Evolutionary conservation across 30 jellyfish, hydroid and myxozoan genomes (phyloP), one percentile per base, ranked within the genome.

Genomic region (Hydractinia symbiolongicarpus): DNA sequence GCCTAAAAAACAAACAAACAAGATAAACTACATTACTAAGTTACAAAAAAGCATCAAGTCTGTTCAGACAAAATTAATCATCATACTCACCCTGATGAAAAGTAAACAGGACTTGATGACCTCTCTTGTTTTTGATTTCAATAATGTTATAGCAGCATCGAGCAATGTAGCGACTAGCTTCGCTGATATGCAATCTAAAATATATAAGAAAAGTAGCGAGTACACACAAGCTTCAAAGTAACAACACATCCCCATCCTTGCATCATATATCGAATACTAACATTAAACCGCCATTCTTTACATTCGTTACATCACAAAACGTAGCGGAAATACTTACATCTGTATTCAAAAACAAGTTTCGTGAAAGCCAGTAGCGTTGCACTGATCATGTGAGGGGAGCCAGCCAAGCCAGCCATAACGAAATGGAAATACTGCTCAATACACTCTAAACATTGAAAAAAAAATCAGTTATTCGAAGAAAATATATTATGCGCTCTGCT

Each of bases 341-440:
- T 73, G 82, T 91, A 91, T 51, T 83, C 93, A 40, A 61, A 69
- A 30, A 83, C 55, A 54, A 91, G 60, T 74, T 81, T 86, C 5
- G 95, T 89, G 50, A 91, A 83, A 4, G 98, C 88, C 77, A 86
- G 72, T 55, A 91, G 57, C n/a, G 98, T 86, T 40, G 95, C 96
- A 80, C 98, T 91, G 60, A 86, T 86, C 98, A 91, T 91, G 71
- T 91, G 95, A 44, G 95, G 84, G 0, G 98, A 86, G 55, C 93
- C 96, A 16, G 95, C 95, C 79, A 91, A 72, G 14, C 96, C 98
- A 60, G 96, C 98, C 96, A 87, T 91, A 15, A 91, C 93, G 55
- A 81, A 9, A 11, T 72, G 82, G 54, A 91, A 67, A 72, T 81
- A 91, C 16, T 74, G 72, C 40, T 81, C 88, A 56, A 91, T 88